phyloP scores from a whole-genome alignment of 2,888 invertebrate species.

The Standfussiana lucernea region DNA sequence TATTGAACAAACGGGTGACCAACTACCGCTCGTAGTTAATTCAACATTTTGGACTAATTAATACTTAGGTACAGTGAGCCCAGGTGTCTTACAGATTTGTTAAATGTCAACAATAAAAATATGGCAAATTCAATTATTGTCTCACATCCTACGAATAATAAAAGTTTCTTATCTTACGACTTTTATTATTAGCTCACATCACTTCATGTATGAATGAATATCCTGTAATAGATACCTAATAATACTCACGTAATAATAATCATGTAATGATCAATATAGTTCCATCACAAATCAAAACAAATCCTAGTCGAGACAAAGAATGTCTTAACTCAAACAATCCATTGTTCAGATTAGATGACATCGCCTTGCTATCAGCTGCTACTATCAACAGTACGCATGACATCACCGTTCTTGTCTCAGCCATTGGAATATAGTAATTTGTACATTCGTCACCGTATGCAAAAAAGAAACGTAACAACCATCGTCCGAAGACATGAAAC shows the following conservation, averaged over 20 bases:
- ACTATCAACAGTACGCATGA: conserved; percentile 60
- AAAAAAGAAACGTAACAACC: conserved; percentile 55
- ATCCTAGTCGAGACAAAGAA: conserved; percentile 43
- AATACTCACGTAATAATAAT: conserved; percentile 13
- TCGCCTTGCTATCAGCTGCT: conserved; percentile 51
- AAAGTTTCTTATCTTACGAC: background rate
- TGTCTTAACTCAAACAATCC: conserved; percentile 51
- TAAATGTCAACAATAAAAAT: background rate
- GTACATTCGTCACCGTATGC: conserved; percentile 55
- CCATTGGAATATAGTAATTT: conserved; percentile 40
- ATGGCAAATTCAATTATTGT: background rate
- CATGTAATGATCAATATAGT: conserved; percentile 11
- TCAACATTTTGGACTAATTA: background rate
- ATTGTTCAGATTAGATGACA: conserved; percentile 55
- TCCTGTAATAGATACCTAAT: background rate
- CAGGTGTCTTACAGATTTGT: background rate
- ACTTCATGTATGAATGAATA: background rate
- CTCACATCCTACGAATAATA: background rate
- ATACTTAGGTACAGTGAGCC: background rate
- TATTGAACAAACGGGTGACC: background rate
- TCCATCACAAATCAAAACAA: conserved; percentile 38
- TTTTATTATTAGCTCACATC: background rate
- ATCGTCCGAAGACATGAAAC: conserved; percentile 61
- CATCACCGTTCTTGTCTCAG: conserved; percentile 62
- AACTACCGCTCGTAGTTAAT: background rate